Percentiles rank a stretch among this genome's conserved stretches.
Evolutionary conservation across 2,797 vertebrate species (phyloP).

Genomic region (Nyctibius grandis): DNA sequence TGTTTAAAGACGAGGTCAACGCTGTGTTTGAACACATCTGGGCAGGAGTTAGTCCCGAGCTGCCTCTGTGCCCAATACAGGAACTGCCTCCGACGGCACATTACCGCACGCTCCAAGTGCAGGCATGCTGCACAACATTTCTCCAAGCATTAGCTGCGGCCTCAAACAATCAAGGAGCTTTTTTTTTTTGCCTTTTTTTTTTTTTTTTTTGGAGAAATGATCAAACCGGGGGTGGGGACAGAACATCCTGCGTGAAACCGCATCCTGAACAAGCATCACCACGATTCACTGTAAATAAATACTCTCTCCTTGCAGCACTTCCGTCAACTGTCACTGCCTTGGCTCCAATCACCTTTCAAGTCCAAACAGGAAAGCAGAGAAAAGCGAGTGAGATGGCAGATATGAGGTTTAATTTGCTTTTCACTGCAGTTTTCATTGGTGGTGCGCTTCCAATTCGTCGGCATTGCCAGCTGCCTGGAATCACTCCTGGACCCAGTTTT

Average conservation of each 20-base stretch:
- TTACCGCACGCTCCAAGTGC: constrained; percentile 73
- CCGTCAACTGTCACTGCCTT: constrained; percentile 96
- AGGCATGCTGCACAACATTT: constrained; percentile 77
- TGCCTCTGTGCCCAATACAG: constrained; percentile 71
- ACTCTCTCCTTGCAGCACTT: constrained; percentile 91
- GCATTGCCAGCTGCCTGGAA: constrained; percentile 86
- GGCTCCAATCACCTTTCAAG: constrained; percentile 97
- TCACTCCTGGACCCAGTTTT: constrained; percentile 84
- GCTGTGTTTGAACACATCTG: constrained; percentile 31
- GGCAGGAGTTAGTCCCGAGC: constrained; percentile 68
- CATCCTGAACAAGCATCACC: constrained; percentile 97
- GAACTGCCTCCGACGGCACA: constrained; percentile 68
- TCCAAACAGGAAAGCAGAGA: constrained; percentile 98
- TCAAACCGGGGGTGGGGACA: constrained; percentile 84
- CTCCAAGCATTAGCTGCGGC: constrained; percentile 65
- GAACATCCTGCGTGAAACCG: constrained; percentile 98
- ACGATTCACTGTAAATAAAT: constrained; percentile 99
- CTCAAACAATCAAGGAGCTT: constrained; percentile 71
- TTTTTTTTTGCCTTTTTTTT: constrained; percentile 55
- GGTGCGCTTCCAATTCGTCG: constrained; percentile 83
- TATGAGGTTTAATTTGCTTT: constrained; percentile 95
- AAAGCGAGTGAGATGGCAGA: constrained; percentile 92
- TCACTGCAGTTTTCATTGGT: constrained; percentile 86
- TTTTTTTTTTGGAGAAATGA: constrained; percentile 78
- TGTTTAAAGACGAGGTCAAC: neutral